Conservation (phyloP, 2,113 vertebrate species). For the Pituophis catenifer region DNA sequence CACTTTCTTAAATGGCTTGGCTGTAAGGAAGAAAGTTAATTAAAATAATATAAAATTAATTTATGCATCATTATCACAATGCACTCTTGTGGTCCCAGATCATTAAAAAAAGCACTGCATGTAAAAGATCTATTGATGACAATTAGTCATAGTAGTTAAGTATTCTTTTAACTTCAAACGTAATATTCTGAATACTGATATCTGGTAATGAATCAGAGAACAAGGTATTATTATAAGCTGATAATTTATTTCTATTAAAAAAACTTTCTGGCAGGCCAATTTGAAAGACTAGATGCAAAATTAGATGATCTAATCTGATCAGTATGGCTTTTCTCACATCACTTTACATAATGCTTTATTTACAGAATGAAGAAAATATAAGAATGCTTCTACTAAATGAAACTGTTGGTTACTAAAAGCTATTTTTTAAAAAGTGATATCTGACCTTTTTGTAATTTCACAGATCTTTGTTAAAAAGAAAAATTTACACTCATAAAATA, state of each 20-base stretch:
- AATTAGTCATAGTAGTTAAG: neutral
- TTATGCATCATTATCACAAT: neutral
- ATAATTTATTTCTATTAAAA: neutral
- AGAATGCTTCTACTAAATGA: slow-evolving; percentile 13
- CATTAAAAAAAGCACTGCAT: neutral
- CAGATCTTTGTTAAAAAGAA: neutral
- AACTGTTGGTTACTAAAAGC: neutral
- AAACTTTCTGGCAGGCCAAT: neutral
- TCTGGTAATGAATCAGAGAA: neutral
- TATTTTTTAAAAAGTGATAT: slow-evolving; percentile 10
- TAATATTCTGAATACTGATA: neutral
- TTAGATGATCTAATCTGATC: neutral
- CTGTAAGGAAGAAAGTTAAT: neutral
- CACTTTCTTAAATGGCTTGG: neutral
- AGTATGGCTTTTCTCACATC: neutral
- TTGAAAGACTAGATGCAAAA: neutral
- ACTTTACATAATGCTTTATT: slow-evolving; percentile 1
- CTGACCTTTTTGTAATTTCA: slow-evolving; percentile 12
- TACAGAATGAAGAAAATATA: neutral
- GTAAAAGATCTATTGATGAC: neutral
- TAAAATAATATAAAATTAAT: neutral
- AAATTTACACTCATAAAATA: neutral
- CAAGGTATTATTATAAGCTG: neutral
- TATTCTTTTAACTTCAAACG: neutral
- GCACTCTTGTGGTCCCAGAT: neutral